Conservation (phyloP, 2,888 invertebrate genomes). For the Ophonus ardosiacus region DNA sequence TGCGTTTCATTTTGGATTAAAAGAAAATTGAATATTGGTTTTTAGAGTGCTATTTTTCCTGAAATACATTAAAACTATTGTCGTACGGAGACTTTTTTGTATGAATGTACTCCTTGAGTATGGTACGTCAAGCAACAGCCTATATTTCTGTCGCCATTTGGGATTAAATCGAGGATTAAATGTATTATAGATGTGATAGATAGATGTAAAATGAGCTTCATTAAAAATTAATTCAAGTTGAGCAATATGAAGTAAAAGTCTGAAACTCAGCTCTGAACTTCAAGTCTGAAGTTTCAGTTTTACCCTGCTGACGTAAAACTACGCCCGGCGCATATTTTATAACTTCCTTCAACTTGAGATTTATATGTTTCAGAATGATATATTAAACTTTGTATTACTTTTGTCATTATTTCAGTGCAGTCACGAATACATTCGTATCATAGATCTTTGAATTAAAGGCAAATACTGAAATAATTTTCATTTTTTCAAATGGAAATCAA, state of each 20-base stretch:
- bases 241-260: slow-evolving; percentile 8
- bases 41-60: too few species aligned
- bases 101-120: too few species aligned
- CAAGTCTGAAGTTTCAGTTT: background rate
- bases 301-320: slow-evolving; percentile 1
- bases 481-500: background rate
- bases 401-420: background rate
- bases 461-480: background rate
- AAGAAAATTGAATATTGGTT: too few species aligned
- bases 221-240: background rate
- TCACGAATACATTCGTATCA: background rate
- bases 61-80: too few species aligned
- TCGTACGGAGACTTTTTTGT: too few species aligned
- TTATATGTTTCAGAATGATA: slow-evolving; percentile 1
- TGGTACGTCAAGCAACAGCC: too few species aligned
- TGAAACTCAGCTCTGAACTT: background rate
- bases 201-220: background rate
- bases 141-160: background rate
- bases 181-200: background rate
- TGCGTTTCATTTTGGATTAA: too few species aligned
- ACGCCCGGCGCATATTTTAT: slow-evolving; percentile 8
- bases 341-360: slow-evolving; percentile 1
- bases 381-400: slow-evolving; percentile 24
- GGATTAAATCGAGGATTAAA: background rate
- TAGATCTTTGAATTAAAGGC: background rate